phyloP scores from a whole-genome alignment of 2,113 vertebrate genomes.

The Salminus brasiliensis region DNA sequence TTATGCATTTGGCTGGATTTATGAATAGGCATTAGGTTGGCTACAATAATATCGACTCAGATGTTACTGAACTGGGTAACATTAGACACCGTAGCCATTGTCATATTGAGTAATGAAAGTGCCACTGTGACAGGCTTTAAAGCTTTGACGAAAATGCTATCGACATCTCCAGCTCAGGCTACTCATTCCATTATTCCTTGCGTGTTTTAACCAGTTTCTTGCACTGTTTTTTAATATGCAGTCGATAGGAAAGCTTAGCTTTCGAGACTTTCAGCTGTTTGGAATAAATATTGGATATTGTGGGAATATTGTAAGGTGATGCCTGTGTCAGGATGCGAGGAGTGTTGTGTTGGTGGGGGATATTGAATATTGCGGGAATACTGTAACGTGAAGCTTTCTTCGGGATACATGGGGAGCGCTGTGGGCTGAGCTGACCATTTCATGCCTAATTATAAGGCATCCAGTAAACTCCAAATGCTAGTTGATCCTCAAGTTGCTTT shows the following conservation, averaged over 20 bases:
- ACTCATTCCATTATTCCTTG: too few species aligned
- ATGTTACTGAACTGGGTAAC: slow-evolving; percentile 21
- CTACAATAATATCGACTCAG: slow-evolving; percentile 23
- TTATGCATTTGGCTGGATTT: slow-evolving; percentile 41
- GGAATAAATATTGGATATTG: background rate
- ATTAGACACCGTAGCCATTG: background rate
- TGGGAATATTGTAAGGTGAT: background rate
- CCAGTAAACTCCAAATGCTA: background rate
- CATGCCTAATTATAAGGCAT: background rate
- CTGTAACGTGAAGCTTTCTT: background rate
- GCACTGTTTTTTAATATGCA: background rate
- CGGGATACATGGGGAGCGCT: background rate
- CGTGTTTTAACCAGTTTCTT: too few species aligned
- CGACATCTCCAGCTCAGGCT: too few species aligned
- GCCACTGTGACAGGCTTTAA: background rate
- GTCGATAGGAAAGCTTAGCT: background rate
- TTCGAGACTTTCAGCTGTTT: background rate
- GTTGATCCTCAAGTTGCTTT: background rate
- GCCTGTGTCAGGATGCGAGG: background rate
- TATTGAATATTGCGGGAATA: background rate
- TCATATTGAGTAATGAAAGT: slow-evolving; percentile 36
- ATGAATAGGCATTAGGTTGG: slow-evolving; percentile 10
- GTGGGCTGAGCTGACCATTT: background rate
- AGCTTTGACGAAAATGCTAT: background rate
- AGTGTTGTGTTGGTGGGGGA: background rate